Percentiles rank a stretch among this genome's conserved stretches.
These are phyloP conservation scores for Cephus rjabovi DNA, from an alignment of 2,888 invertebrate species.

Conservation along the genomic window DNA sequence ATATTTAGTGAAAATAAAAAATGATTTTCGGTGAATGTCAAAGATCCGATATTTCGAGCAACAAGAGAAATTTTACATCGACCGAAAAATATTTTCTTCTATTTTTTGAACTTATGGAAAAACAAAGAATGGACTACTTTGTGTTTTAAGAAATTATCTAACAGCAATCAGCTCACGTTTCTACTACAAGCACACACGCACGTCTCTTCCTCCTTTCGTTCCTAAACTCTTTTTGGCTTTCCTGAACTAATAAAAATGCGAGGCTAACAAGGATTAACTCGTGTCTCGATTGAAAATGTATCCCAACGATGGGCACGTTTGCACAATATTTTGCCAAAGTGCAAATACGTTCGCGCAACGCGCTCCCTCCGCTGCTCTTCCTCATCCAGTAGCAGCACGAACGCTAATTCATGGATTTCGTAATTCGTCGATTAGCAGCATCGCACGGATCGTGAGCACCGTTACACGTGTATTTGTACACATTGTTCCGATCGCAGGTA, in stretches of 20 bases:
- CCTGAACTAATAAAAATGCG: too few species aligned
- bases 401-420: not conserved
- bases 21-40: not conserved
- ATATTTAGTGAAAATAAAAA: not conserved
- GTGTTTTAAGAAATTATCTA: too few species aligned
- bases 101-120: not conserved
- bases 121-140: too few species aligned
- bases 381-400: not conserved
- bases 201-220: too few species aligned
- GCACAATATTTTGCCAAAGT: too few species aligned
- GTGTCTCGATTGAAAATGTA: too few species aligned
- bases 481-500: not conserved
- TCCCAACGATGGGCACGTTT: not conserved
- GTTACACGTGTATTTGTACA: not conserved
- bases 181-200: too few species aligned
- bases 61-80: not conserved
- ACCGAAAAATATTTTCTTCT: not conserved
- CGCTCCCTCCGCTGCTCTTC: not conserved
- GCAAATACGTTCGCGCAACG: too few species aligned
- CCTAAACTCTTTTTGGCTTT: too few species aligned
- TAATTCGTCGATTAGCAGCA: not conserved
- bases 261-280: too few species aligned
- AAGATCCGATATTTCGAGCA: too few species aligned
- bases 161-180: too few species aligned
- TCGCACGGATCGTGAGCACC: not conserved